Conservation (phyloP, 2,797 vertebrate genomes). For the Anas flavirostris region DNA sequence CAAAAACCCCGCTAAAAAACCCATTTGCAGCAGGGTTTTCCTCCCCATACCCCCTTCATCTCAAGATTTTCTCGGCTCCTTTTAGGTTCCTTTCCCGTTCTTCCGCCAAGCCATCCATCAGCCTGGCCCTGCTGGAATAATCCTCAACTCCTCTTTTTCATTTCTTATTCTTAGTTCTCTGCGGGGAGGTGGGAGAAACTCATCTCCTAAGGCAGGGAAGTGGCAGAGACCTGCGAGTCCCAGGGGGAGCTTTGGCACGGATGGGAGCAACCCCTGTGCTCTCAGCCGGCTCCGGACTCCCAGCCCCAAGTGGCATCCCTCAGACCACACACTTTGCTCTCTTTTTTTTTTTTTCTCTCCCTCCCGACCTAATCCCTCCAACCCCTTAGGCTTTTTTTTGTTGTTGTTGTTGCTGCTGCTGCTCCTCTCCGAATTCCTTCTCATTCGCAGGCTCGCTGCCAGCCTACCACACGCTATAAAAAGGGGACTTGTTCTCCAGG, state of each 20-base stretch:
- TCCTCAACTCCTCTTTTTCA: too few relatives aligned
- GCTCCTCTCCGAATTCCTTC: conserved; percentile 57
- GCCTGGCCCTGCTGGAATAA: background rate
- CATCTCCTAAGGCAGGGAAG: background rate
- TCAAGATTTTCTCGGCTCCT: accelerated
- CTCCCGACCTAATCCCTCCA: conserved; percentile 39
- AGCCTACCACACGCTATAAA: conserved; percentile 35
- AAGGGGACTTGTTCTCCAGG: conserved; percentile 70
- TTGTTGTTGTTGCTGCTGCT: conserved; percentile 49
- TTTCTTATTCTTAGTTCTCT: background rate
- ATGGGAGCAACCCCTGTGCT: background rate
- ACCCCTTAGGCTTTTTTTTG: conserved; percentile 40
- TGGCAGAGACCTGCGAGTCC: background rate
- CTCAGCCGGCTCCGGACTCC: background rate
- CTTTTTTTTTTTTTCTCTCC: background rate
- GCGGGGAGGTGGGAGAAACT: background rate
- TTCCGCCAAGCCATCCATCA: background rate
- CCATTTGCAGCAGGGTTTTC: accelerated
- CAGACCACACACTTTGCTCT: conserved; percentile 54
- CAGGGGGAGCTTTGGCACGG: background rate
- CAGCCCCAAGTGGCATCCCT: background rate
- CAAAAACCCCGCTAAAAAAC: background rate
- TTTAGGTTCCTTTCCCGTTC: background rate
- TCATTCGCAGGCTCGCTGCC: conserved; percentile 45
- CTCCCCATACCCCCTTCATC: background rate